Conservation (phyloP, 2,113 vertebrate genomes). For the Trogon melanurus region DNA sequence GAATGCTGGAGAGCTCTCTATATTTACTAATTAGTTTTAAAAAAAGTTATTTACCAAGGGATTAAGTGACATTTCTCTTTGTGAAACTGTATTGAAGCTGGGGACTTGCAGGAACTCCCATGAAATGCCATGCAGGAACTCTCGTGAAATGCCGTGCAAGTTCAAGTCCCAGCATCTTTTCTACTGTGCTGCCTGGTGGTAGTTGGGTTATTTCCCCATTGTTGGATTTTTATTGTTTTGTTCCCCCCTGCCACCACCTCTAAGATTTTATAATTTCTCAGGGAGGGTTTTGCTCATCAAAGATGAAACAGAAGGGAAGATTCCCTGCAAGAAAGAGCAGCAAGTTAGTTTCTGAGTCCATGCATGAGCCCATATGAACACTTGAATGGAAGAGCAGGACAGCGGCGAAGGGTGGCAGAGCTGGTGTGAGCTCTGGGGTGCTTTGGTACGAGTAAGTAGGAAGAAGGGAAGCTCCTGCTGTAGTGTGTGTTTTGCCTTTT, state of each 20-base stretch:
- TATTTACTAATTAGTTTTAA: not conserved
- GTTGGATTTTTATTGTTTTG: not conserved
- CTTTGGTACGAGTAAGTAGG: not conserved
- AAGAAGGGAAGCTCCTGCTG: not conserved
- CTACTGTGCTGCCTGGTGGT: not conserved
- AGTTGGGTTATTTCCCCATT: not conserved
- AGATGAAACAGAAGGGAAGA: not conserved
- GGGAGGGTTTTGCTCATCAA: not conserved
- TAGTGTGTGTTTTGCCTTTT: not conserved
- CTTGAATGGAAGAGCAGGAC: not conserved
- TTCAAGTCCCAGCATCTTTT: not conserved
- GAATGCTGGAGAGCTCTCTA: not conserved
- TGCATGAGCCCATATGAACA: not conserved
- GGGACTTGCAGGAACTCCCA: not conserved
- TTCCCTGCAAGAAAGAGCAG: not conserved
- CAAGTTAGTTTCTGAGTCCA: not conserved
- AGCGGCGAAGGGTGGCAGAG: not conserved
- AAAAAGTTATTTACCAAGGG: not conserved
- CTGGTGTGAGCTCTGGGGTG: not conserved
- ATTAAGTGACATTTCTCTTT: not conserved
- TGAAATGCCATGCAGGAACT: not conserved
- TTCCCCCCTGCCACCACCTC: accelerated
- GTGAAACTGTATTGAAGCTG: not conserved
- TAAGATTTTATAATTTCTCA: not conserved
- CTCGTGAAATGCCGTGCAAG: too few species aligned